A percentile compares a stretch with the other conserved stretches of the same genome.
These are phyloP conservation scores for Maniola hyperantus DNA, from an alignment of 2,888 invertebrate genomes.

Conservation along the genomic window DNA sequence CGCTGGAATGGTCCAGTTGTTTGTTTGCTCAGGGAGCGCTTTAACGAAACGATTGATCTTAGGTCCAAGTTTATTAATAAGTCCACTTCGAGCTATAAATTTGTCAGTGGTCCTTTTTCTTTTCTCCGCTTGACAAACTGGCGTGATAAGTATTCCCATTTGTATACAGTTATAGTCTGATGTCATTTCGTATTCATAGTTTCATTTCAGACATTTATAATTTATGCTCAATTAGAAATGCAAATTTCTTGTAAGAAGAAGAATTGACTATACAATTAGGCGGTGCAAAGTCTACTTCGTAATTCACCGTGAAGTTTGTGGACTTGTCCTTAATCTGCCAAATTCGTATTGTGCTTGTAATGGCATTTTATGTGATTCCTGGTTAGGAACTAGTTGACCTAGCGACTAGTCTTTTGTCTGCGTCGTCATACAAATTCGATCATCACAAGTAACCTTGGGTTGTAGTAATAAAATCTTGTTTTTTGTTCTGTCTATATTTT, in stretches of 20 bases:
- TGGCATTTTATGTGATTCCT: constrained; percentile 17
- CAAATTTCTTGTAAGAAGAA: constrained; percentile 21
- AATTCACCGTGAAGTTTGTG: constrained; percentile 40
- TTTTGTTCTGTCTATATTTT: not conserved
- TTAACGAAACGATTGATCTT: constrained; percentile 45
- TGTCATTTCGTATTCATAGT: constrained; percentile 21
- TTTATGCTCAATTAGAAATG: constrained; percentile 30
- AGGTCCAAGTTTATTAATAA: constrained; percentile 36
- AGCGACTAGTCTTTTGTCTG: constrained; percentile 4
- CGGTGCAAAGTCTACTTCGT: constrained; percentile 33
- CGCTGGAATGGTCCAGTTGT: constrained; percentile 46
- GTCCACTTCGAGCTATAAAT: constrained; percentile 27
- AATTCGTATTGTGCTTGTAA: constrained; percentile 17
- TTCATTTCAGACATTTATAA: constrained; percentile 23
- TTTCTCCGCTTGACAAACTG: constrained; percentile 2
- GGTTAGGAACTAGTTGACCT: constrained; percentile 8
- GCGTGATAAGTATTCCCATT: constrained; percentile 8
- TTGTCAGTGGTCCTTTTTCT: constrained; percentile 27
- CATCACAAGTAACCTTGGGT: constrained; percentile 5
- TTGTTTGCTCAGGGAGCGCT: constrained; percentile 38
- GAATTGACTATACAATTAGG: constrained; percentile 30
- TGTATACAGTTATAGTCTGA: constrained; percentile 17
- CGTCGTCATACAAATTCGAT: not conserved
- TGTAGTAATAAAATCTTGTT: not conserved
- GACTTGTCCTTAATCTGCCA: constrained; percentile 31